Evolutionary conservation across 2,113 vertebrate species (phyloP).

Genomic region (Podarcis muralis): DNA sequence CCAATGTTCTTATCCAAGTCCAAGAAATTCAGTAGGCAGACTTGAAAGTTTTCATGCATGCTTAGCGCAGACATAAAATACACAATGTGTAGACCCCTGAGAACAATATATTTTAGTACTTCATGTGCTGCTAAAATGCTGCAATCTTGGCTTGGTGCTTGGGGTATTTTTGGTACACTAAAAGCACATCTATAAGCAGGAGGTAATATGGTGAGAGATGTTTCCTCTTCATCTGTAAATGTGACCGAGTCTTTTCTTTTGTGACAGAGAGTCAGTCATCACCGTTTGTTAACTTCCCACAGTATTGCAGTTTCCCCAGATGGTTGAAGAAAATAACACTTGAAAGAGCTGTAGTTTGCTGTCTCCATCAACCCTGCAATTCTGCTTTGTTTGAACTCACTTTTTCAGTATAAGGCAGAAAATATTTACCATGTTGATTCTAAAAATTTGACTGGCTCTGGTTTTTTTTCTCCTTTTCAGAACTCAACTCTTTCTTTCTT

Average conservation of each 20-base stretch:
- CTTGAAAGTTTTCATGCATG: not conserved
- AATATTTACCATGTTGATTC: not conserved
- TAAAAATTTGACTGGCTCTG: not conserved
- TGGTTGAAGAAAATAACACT: not conserved
- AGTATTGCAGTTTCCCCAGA: not conserved
- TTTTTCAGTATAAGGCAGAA: not conserved
- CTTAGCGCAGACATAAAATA: not conserved
- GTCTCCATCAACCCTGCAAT: not conserved
- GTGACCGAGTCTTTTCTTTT: not conserved
- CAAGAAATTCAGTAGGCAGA: not conserved
- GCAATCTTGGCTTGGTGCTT: not conserved
- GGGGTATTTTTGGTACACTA: not conserved
- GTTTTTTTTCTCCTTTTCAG: not conserved
- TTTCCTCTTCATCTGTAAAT: not conserved
- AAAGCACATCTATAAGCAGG: not conserved
- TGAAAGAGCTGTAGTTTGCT: slow-evolving; percentile 2
- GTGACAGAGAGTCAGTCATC: slow-evolving; percentile 1
- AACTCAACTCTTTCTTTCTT: too few relatives aligned
- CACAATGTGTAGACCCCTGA: not conserved
- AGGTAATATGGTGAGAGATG: not conserved
- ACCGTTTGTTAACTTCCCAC: not conserved
- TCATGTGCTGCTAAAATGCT: not conserved
- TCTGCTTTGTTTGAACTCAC: not conserved
- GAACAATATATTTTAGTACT: not conserved
- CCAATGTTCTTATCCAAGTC: not conserved